Conservation (phyloP, 2,797 vertebrate genomes). For the Protonibea diacanthus region DNA sequence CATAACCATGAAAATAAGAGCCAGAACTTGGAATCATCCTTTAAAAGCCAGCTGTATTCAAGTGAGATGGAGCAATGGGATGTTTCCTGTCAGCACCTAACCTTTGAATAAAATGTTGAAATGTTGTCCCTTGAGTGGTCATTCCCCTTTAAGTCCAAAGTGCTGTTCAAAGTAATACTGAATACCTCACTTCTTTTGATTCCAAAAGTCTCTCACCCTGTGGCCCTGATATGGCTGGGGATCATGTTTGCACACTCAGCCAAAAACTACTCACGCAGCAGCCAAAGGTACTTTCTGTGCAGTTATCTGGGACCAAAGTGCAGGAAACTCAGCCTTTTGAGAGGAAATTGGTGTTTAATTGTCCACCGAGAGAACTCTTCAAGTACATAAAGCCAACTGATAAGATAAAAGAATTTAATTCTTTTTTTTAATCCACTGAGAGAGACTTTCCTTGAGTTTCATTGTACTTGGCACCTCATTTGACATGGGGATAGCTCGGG, state of each 20-base stretch:
- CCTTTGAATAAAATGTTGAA: slow-evolving; percentile 45
- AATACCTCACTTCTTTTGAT: slow-evolving; percentile 37
- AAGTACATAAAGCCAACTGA: slow-evolving; percentile 13
- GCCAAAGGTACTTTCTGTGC: slow-evolving; percentile 34
- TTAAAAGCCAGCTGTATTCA: slow-evolving; percentile 32
- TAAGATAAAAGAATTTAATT: slow-evolving; percentile 12
- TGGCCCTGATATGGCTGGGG: slow-evolving; percentile 35
- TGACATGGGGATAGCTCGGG: slow-evolving; percentile 45
- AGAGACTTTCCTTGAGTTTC: slow-evolving; percentile 42
- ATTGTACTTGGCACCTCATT: slow-evolving; percentile 67
- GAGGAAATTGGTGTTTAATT: slow-evolving; percentile 53
- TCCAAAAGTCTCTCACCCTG: slow-evolving; percentile 43
- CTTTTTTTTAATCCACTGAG: slow-evolving; percentile 26
- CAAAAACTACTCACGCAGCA: slow-evolving; percentile 47
- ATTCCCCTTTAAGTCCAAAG: slow-evolving; percentile 24
- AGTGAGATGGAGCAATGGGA: slow-evolving; percentile 2
- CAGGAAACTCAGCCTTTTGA: slow-evolving; percentile 25
- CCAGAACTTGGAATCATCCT: background rate
- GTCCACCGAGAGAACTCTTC: slow-evolving; percentile 23
- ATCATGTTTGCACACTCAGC: slow-evolving; percentile 31
- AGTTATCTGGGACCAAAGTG: slow-evolving; percentile 15
- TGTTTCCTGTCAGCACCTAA: slow-evolving; percentile 37
- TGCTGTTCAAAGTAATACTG: slow-evolving; percentile 27
- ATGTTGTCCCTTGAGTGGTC: slow-evolving; percentile 30
- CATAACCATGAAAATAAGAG: slow-evolving; percentile 6